Evolutionary conservation across 2,888 invertebrate genomes (phyloP).

Genomic region (Drosophila subquinaria): DNA sequence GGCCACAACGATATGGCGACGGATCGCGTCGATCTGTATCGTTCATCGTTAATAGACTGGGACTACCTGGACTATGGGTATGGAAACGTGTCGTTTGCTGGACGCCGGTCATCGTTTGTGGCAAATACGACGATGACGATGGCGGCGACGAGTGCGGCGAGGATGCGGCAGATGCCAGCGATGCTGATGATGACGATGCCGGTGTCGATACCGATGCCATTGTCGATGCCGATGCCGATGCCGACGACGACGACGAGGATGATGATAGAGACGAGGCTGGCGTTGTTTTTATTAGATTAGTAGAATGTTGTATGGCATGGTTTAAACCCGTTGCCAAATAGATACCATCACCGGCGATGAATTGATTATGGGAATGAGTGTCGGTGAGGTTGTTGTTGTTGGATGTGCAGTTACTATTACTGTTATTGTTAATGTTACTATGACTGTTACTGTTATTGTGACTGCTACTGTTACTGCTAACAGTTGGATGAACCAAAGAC

Average conservation of each 20-base stretch:
- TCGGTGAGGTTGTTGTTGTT: constrained; percentile 58
- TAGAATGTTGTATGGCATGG: constrained; percentile 62
- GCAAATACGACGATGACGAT: constrained; percentile 56
- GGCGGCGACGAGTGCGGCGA: constrained; percentile 59
- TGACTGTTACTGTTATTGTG: constrained; percentile 13
- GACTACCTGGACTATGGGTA: constrained; percentile 73
- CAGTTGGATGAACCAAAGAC: constrained; percentile 60
- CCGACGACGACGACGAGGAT: constrained; percentile 51
- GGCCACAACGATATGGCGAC: constrained; percentile 90
- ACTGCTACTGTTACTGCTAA: constrained; percentile 30
- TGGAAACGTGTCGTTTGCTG: constrained; percentile 67
- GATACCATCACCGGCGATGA: constrained; percentile 72
- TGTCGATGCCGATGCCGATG: constrained; percentile 43
- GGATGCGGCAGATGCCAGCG: constrained; percentile 50
- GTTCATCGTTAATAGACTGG: constrained; percentile 80
- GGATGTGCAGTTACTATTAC: constrained; percentile 45
- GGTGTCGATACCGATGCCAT: constrained; percentile 53
- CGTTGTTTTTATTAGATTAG: constrained; percentile 67
- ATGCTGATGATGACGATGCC: constrained; percentile 58
- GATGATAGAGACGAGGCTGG: constrained; percentile 58
- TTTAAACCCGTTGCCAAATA: constrained; percentile 65
- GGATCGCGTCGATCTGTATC: constrained; percentile 86
- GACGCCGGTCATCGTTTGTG: constrained; percentile 37
- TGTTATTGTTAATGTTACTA: constrained; percentile 31
- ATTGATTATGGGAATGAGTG: constrained; percentile 51